Conservation (phyloP, 2,113 vertebrate species). For the Pristiophorus japonicus region DNA sequence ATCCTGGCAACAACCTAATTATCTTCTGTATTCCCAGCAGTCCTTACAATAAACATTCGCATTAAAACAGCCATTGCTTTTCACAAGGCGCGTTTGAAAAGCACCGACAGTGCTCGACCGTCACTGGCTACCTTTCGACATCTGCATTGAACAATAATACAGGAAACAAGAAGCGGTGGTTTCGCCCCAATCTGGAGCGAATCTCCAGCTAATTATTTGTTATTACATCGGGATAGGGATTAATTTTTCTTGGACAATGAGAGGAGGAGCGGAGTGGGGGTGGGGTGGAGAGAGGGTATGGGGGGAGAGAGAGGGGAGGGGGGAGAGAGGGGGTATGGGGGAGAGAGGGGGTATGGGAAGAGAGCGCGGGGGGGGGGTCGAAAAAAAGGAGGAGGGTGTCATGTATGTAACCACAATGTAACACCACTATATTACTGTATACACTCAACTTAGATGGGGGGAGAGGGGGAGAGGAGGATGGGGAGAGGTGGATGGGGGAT, state of each 20-base stretch:
- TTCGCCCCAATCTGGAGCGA: not conserved
- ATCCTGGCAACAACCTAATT: not conserved
- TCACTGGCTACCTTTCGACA: not conserved
- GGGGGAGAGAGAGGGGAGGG: no score
- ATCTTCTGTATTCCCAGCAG: no score
- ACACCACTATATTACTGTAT: no score
- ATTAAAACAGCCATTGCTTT: not conserved
- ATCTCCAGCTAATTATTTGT: not conserved
- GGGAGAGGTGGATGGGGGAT: no score
- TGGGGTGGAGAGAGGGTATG: no score
- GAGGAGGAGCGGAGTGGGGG: constrained; percentile 48
- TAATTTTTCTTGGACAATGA: not conserved
- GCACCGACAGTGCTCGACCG: not conserved
- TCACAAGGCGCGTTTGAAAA: not conserved
- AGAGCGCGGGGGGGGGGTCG: no score
- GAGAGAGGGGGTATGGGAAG: no score
- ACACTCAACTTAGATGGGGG: not conserved
- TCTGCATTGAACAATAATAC: not conserved
- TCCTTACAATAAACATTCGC: not conserved
- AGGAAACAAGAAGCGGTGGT: not conserved
- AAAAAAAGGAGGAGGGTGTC: no score
- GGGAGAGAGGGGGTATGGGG: no score
- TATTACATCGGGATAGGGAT: not conserved
- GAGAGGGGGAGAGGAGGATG: no score
- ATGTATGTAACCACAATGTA: no score